phyloP scores from a whole-genome alignment of 2,113 vertebrate species.

The Typhlomys cinereus region DNA sequence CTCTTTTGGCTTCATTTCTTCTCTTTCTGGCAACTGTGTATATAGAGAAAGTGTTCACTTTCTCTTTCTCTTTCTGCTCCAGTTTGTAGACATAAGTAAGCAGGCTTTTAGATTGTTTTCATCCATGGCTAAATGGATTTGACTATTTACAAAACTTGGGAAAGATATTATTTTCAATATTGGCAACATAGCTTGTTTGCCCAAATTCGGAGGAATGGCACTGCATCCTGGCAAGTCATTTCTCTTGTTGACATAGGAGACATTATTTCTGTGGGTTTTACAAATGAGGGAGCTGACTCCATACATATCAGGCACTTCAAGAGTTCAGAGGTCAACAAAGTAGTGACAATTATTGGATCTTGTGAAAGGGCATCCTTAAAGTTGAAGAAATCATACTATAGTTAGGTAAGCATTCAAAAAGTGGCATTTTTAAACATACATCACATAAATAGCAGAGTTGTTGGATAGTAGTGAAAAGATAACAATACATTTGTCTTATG shows the following conservation, averaged over 20 bases:
- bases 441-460: not conserved
- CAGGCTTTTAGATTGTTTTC: constrained; percentile 36
- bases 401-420: not conserved
- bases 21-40: not conserved
- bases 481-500: not conserved
- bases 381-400: not conserved
- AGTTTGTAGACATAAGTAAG: not conserved
- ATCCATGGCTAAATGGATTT: constrained; percentile 39
- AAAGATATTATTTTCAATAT: constrained; percentile 53
- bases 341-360: not conserved
- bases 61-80: not conserved
- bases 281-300: constrained; percentile 48
- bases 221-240: constrained; percentile 42
- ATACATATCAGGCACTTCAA: not conserved
- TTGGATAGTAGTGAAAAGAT: not conserved
- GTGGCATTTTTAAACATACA: not conserved
- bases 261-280: constrained; percentile 39
- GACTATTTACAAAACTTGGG: constrained; percentile 52
- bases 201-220: constrained; percentile 27
- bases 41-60: not conserved
- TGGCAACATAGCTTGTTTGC: not conserved
- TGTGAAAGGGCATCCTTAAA: not conserved
- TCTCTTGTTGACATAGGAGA: constrained; percentile 26
- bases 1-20: constrained; percentile 5
- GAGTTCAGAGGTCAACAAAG: not conserved